Evolutionary conservation across 2,888 invertebrate genomes (phyloP), one percentile per base, ranked within the genome.

Genomic region (Dryomyza anilis): DNA sequence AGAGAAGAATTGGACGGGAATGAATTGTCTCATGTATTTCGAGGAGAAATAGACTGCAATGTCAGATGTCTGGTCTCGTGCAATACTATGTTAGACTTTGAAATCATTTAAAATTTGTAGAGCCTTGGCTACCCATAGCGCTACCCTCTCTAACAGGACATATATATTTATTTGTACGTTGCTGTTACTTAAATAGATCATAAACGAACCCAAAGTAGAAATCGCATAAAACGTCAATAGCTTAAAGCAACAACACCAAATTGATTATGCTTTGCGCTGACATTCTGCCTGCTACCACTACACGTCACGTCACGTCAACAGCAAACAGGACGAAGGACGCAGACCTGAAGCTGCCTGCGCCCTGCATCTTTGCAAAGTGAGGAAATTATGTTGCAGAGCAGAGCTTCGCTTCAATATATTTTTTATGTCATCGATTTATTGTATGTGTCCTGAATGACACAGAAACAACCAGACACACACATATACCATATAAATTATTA

Each of bases 131-230:
- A 3, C 39, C 39, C 12, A n/a, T n/a, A 39, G 7, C 39, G 7
- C 3, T 7, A 33, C 3, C 7, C 3, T 3, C 39, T 14, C 3
- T n/a, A 39, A 39, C 7, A 39, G n/a, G 14, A 39, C 7, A 6
- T 39, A n/a, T 14, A 39, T 39, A n/a, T 39, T n/a, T n/a, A n/a
- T n/a, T n/a, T n/a, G n/a, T n/a, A n/a, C n/a, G n/a, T n/a, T n/a
- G n/a, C n/a, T n/a, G n/a, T n/a, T n/a, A 23, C 46, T 59, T 59
- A 59, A 59, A 46, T 59, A 59, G 59, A 59, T 59, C 46, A 59
- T 48, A 46, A 59, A 59, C 46, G 48, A n/a, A 25, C 46, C 21
- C 12, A 48, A 59, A 59, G n/a, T 48, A 27, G 46, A 59, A 58
- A 59, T 56, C 56, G 21, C 23, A 56, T 36, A 39, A 56, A 43